Conservation (phyloP, 1,140 invertebrate species). For the Parasteatoda tepidariorum region DNA sequence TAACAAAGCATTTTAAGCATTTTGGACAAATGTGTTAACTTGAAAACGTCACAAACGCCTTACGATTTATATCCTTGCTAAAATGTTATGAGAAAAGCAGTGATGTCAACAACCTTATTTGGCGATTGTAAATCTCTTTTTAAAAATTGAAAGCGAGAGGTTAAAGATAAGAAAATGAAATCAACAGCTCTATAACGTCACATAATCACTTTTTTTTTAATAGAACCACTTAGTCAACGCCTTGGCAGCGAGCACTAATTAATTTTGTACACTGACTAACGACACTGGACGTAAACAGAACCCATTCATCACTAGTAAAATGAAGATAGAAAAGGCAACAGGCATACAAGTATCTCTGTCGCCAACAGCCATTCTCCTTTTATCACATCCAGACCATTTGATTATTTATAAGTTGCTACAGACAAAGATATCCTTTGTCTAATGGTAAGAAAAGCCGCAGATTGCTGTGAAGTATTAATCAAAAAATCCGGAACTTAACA, state of each 20-base stretch:
- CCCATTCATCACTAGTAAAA: not conserved
- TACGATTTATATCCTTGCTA: too few species aligned
- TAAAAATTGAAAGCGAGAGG: not conserved
- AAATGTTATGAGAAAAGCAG: too few species aligned
- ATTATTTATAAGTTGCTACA: slow-evolving; percentile 33
- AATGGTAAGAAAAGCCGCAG: not conserved
- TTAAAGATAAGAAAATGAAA: slow-evolving; percentile 1
- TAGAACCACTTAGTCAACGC: slow-evolving; percentile 34
- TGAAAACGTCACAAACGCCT: too few species aligned
- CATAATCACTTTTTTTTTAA: slow-evolving; percentile 12
- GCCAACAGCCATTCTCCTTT: slow-evolving; percentile 22
- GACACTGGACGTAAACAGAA: slow-evolving; percentile 13
- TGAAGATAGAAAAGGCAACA: not conserved
- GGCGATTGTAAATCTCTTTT: not conserved
- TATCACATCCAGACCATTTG: slow-evolving; percentile 18
- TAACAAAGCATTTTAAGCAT: too few species aligned
- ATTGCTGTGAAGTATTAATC: not conserved
- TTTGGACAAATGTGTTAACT: too few species aligned
- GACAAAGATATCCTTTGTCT: slow-evolving; percentile 20
- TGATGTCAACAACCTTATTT: slow-evolving; percentile 3
- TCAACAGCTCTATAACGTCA: not conserved
- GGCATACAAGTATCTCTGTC: slow-evolving; percentile 22
- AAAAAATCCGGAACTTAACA: slow-evolving; percentile 8
- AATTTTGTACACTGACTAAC: slow-evolving; percentile 10
- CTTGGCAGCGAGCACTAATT: slow-evolving; percentile 22